A percentile compares a stretch with the other conserved stretches of the same genome.
Evolutionary conservation across 2,888 invertebrate species (phyloP).

Genomic region (Leptarthrus brevirostris): DNA sequence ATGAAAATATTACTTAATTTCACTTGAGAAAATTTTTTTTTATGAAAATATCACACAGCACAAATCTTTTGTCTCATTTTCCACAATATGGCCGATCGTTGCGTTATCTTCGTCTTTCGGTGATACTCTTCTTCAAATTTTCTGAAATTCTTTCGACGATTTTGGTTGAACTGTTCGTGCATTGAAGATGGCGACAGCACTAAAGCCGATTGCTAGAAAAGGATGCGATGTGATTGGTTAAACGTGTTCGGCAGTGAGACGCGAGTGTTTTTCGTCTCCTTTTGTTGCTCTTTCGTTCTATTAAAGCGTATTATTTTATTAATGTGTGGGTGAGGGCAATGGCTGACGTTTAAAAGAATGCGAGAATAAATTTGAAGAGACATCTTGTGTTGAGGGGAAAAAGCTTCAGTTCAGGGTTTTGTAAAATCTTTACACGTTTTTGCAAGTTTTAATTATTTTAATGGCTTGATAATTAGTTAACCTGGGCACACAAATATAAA

Average conservation of each 20-base stretch:
- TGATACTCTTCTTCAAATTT: slow-evolving; percentile 41
- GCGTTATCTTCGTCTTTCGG: slow-evolving; percentile 56
- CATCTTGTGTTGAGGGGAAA: slow-evolving; percentile 3
- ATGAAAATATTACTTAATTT: slow-evolving; percentile 18
- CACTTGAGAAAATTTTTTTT: slow-evolving; percentile 44
- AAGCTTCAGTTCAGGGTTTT: not conserved
- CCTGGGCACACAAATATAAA: no score
- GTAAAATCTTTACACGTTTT: no score
- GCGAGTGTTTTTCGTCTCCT: slow-evolving; percentile 48
- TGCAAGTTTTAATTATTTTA: no score
- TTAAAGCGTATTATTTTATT: not conserved
- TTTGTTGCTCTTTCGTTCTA: slow-evolving; percentile 49
- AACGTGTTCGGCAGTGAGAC: slow-evolving; percentile 28
- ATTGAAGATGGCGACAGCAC: slow-evolving; percentile 42
- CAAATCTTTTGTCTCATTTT: slow-evolving; percentile 59
- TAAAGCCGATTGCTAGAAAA: slow-evolving; percentile 31
- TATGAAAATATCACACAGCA: slow-evolving; percentile 49
- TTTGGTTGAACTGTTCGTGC: slow-evolving; percentile 44
- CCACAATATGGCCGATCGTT: slow-evolving; percentile 58
- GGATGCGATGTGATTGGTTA: slow-evolving; percentile 27
- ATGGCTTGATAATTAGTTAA: no score
- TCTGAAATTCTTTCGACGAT: slow-evolving; percentile 35
- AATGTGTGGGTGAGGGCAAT: slow-evolving; percentile 15
- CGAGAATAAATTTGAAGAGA: not conserved
- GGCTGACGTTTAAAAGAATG: slow-evolving; percentile 12